These are phyloP conservation scores for Chloroceryle inda DNA, from an alignment of 2,797 vertebrate genomes.

Conservation along the genomic window DNA sequence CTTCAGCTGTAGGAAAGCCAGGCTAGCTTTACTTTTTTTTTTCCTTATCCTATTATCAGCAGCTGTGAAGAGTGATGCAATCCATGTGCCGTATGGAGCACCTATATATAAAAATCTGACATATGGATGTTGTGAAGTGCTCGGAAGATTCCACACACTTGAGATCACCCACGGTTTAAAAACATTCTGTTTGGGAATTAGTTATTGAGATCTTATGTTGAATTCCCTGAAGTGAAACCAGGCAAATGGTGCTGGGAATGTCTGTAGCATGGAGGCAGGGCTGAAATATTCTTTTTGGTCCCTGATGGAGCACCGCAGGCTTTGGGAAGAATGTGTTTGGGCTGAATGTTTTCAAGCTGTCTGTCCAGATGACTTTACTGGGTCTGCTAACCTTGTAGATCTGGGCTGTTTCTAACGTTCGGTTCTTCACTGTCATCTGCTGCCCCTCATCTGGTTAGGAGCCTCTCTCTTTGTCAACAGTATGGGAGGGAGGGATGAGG, in stretches of 20 bases:
- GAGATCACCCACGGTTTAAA: constrained; percentile 58
- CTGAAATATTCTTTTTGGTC: background rate
- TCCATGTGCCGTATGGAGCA: constrained; percentile 51
- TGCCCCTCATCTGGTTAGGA: background rate
- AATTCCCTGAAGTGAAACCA: background rate
- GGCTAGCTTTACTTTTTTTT: background rate
- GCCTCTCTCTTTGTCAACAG: rapidly evolving
- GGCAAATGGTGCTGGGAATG: background rate
- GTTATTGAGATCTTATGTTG: constrained; percentile 22
- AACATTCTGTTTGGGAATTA: constrained; percentile 59
- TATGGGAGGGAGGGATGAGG: background rate
- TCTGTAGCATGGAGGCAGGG: background rate
- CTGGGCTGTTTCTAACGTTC: rapidly evolving
- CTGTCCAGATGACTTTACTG: background rate
- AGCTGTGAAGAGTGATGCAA: constrained; percentile 64
- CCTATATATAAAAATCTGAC: constrained; percentile 60
- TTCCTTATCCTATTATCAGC: constrained; percentile 52
- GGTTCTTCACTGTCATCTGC: background rate
- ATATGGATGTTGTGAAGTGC: constrained; percentile 62
- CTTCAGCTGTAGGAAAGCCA: constrained; percentile 10
- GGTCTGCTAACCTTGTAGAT: background rate
- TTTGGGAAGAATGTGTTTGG: background rate
- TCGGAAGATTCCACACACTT: constrained; percentile 48
- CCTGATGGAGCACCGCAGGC: background rate
- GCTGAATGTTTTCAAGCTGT: background rate